Evolutionary conservation across 2,113 vertebrate species (phyloP), one percentile per base, ranked within the genome.

Genomic region (Malurus elegans): DNA sequence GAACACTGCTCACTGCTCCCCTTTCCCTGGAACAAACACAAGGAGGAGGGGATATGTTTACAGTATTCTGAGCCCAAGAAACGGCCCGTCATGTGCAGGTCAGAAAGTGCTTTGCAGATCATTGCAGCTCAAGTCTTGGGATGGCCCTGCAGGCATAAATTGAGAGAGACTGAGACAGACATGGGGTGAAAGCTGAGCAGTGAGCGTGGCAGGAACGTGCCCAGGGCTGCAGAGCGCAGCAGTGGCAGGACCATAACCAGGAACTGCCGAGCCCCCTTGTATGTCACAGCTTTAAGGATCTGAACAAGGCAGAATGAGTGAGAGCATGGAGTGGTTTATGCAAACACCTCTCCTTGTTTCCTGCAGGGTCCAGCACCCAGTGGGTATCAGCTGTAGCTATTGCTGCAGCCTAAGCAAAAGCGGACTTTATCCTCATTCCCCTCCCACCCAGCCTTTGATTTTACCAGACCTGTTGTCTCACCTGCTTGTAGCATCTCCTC

Each of bases 191-290:
- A 56, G 21, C 53, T 34, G 66, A 58, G 51, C 53, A 45, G 14
- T 4, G 25, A 85, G 62, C 1, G 0, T 15, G 15, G 38, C 42
- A 36, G n/a, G n/a, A 56, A 51, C 8, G 1, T 73, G 60, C 32
- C 65, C 61, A 45, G 19, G 14, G 9, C 67, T 64, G 45, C 76
- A 64, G 36, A 69, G 44, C 24, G 42, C 2, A 4, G 47, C 69
- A 62, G 12, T 25, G 58, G 31, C 62, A 86, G 60, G 69, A 60
- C 47, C 18, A 1, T 36, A 53, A 38, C 21, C 18, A 57, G 76
- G 47, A 66, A 18, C 45, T 84, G 60, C 56, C 70, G 38, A 8
- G 20, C 18, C 12, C 15, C 26, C 29, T 54, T 6, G 0, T 50
- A 72, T 53, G 20, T 38, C 80, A n/a, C 21, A 29, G 29, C 21